Percentiles rank a stretch among this genome's conserved stretches.
phyloP scores from a whole-genome alignment of 2,888 invertebrate genomes.

The Hemistola chrysoprasaria region DNA sequence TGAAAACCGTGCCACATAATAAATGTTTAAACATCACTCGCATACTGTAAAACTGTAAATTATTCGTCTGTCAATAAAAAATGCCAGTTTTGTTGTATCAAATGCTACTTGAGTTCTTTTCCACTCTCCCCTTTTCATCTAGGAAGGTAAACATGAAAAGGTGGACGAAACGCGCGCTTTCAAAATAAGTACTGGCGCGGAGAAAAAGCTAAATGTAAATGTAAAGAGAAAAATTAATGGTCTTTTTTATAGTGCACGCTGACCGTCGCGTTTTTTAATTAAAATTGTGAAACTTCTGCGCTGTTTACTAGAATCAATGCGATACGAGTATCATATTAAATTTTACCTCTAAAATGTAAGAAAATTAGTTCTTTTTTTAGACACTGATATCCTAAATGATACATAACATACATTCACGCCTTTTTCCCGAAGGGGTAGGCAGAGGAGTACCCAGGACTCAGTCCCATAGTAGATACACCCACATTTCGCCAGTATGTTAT shows the following conservation, averaged over 20 bases:
- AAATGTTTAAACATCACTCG: conserved; percentile 6
- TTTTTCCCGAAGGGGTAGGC: no score
- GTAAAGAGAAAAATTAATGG: conserved; percentile 6
- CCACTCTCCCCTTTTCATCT: conserved; percentile 11
- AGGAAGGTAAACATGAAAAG: conserved; percentile 20
- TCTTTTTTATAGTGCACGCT: conserved; percentile 4
- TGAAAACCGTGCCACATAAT: neutral
- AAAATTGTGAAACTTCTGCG: neutral
- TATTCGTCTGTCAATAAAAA: conserved; percentile 17
- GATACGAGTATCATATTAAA: no score
- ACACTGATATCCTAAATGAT: no score
- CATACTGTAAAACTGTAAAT: conserved; percentile 8
- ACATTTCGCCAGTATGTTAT: no score
- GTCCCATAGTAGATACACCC: no score
- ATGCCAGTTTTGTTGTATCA: conserved; percentile 13
- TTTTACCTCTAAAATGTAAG: no score
- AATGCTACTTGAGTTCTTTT: conserved; percentile 11
- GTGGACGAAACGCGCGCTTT: conserved; percentile 9
- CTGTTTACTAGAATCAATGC: no score
- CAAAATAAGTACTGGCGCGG: conserved; percentile 16
- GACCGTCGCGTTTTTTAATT: conserved; percentile 1
- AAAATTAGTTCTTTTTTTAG: no score
- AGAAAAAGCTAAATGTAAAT: conserved; percentile 9
- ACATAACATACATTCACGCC: no score
- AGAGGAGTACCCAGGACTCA: no score